phyloP scores from a whole-genome alignment of 2,888 invertebrate species.

The Branchipolynoe longqiensis region DNA sequence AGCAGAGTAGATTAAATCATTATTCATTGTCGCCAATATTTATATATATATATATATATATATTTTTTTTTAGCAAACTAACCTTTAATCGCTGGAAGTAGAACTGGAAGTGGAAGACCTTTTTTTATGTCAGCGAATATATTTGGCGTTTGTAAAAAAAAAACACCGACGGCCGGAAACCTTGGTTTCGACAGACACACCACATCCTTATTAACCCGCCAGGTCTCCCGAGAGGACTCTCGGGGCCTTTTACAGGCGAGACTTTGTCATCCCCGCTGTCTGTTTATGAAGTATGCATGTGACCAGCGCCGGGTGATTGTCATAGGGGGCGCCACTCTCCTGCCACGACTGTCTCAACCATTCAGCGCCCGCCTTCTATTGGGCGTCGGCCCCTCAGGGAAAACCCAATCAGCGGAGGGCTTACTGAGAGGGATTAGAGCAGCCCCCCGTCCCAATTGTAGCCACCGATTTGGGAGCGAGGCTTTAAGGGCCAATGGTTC shows the following conservation, averaged over 20 bases:
- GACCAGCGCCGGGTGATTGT: constrained; percentile 17
- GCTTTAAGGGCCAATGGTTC: constrained; percentile 32
- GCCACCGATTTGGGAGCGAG: constrained; percentile 47
- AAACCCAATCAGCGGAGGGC: constrained; percentile 52
- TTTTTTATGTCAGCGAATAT: too few relatives aligned
- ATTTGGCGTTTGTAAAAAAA: too few relatives aligned
- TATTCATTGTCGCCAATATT: too few relatives aligned
- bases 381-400: constrained; percentile 35
- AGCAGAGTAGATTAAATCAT: too few relatives aligned
- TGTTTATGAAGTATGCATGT: constrained; percentile 48
- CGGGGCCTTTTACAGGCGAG: constrained; percentile 10
- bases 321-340: constrained; percentile 38
- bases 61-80: too few relatives aligned
- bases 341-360: constrained; percentile 38
- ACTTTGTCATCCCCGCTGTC: not conserved
- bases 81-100: too few relatives aligned
- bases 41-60: too few relatives aligned
- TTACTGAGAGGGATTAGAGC: constrained; percentile 44
- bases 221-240: not conserved
- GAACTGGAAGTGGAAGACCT: too few relatives aligned
- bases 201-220: too few relatives aligned
- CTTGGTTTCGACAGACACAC: too few relatives aligned
- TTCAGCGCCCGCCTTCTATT: not conserved
- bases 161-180: too few relatives aligned
- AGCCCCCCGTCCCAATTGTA: constrained; percentile 41